Base-by-base conservation (phyloP, 2,888 invertebrate genomes). In the Rhopalosiphum nymphaeae region DNA sequence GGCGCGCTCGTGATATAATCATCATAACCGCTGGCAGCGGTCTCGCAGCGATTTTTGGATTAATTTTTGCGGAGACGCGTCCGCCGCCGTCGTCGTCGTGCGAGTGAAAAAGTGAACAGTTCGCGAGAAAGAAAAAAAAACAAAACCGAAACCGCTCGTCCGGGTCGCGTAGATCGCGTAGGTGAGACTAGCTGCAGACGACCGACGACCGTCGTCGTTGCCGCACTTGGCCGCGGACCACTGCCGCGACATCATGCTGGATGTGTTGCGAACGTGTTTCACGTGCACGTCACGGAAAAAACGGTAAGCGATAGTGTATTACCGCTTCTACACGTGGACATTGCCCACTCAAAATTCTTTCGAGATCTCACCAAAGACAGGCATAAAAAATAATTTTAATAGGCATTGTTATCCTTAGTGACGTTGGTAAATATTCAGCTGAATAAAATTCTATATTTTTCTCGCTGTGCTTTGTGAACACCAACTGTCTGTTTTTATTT, bases 261-360 rank as follows among this genome's bases (percentile, higher is more conserved):
- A 93, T 90, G 93, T 90, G 85, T 29, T 93, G 89, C 49, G 93
- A 29, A 90, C 89, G 93, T 93, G 93, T 90, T 93, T 93, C 90
- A 85, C 90, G 57, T 93, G 93, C 89, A 57, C 93, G 78, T 85
- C 89, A 21, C 90, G 90, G 89, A 93, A 93, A 90, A 93, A 93
- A 90, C 93, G 93, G 93, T 93, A 93, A 93, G 93, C 56, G 13
- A 29, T 21, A 16, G 16, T 5, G 13, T n/a, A 78, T 7, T 21
- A 0, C 36, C 78, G 7, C 1, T 3, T 53, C 21, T 46, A 7
- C 21, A 21, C 53, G 16, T 4, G 21, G 53, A 53, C 21, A 16
- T 61, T n/a, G 61, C 61, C 29, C n/a, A 0, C 29, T 29, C 29
- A 61, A 61, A 61, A 61, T 29, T 61, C 13, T n/a, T n/a, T 67